Evolutionary conservation across 2,113 vertebrate genomes (phyloP).

Genomic region (Sarotherodon lohbergeri): DNA sequence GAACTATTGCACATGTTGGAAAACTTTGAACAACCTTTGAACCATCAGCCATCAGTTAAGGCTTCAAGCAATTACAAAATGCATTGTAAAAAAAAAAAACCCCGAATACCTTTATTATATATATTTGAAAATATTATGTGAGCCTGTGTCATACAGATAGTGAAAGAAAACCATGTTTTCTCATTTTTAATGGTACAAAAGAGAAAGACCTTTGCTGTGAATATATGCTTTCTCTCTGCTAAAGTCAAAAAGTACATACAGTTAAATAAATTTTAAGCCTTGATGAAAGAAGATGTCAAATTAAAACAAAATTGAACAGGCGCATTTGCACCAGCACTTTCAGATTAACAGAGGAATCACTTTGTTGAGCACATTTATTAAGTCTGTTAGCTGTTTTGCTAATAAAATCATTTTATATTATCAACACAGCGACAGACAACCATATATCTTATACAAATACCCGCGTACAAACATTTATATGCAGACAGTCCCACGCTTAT

Average conservation of each 20-base stretch:
- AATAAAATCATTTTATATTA: not conserved
- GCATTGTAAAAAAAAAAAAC: no score
- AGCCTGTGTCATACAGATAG: no score
- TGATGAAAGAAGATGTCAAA: not conserved
- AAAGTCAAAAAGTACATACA: not conserved
- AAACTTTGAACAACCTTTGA: not conserved
- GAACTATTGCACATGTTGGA: not conserved
- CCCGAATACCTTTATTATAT: no score
- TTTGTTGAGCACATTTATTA: not conserved
- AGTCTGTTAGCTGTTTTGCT: not conserved
- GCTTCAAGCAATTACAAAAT: no score
- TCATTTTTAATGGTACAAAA: not conserved
- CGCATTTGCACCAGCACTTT: not conserved
- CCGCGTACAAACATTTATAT: not conserved
- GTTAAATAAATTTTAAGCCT: not conserved
- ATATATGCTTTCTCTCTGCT: not conserved
- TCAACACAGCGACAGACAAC: not conserved
- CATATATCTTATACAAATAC: not conserved
- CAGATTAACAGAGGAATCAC: not conserved
- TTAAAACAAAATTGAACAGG: accelerated
- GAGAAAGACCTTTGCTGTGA: not conserved
- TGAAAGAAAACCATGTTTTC: not conserved
- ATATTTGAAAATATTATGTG: no score
- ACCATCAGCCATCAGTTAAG: not conserved
- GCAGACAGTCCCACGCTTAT: accelerated